Conservation (phyloP, 1,140 invertebrate genomes). For the Listronotus bonariensis region DNA sequence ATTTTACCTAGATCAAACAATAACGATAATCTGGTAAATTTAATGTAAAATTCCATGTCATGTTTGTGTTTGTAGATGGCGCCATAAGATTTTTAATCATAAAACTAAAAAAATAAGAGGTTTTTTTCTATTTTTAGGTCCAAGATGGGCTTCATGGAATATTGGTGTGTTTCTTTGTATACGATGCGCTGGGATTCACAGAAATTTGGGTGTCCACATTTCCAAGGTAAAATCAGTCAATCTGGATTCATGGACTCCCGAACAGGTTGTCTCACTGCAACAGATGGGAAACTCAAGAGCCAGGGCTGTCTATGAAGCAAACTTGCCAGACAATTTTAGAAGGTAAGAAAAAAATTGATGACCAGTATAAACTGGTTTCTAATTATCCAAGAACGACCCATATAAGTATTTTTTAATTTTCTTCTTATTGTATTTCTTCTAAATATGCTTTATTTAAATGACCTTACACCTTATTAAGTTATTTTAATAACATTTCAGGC, state of each 20-base stretch:
- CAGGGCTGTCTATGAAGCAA: conserved; percentile 95
- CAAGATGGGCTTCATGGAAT: conserved; percentile 99
- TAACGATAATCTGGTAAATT: too few species aligned
- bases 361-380: too few species aligned
- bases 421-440: background rate
- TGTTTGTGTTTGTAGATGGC: too few species aligned
- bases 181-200: conserved; percentile 95
- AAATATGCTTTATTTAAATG: background rate
- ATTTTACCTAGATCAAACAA: too few species aligned
- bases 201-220: conserved; percentile 97
- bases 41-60: too few species aligned
- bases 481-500: conserved; percentile 58
- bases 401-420: too few species aligned
- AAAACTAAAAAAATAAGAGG: too few species aligned
- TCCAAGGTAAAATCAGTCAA: conserved; percentile 98
- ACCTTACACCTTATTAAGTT: too few species aligned
- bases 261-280: conserved; percentile 93
- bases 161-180: conserved; percentile 98
- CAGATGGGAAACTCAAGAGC: conserved; percentile 98
- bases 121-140: conserved; percentile 67
- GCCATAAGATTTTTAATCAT: too few species aligned
- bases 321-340: conserved; percentile 89
- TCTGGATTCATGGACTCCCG: conserved; percentile 96
- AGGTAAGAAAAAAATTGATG: conserved; percentile 11
- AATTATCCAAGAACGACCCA: too few species aligned